Conservation (phyloP, 2,113 vertebrate genomes). For the Petaurus breviceps region DNA sequence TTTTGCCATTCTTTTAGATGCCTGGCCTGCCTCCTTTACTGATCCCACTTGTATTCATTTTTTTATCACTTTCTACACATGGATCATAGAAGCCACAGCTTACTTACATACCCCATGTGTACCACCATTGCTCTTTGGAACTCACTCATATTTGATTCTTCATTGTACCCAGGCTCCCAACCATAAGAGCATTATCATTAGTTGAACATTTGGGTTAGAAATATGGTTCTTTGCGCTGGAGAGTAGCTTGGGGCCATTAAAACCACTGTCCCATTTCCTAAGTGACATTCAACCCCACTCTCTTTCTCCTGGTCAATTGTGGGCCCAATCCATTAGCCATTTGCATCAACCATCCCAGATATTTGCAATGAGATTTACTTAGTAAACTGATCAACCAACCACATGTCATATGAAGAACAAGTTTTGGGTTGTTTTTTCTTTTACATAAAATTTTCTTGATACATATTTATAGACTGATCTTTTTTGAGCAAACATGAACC, state of each 20-base stretch:
- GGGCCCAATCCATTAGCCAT: background rate
- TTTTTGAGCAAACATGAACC: background rate
- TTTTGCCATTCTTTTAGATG: background rate
- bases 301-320: background rate
- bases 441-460: background rate
- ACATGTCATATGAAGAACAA: background rate
- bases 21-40: background rate
- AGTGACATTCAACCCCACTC: background rate
- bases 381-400: background rate
- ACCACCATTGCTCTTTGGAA: background rate
- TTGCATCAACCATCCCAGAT: background rate
- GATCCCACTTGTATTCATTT: background rate
- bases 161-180: background rate
- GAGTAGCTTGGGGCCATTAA: background rate
- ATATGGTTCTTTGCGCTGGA: background rate
- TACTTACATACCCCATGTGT: background rate
- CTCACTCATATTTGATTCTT: background rate
- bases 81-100: background rate
- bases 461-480: background rate
- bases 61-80: background rate
- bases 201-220: background rate
- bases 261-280: background rate
- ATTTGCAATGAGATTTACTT: background rate
- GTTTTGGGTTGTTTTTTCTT: background rate
- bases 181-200: background rate